Base-by-base conservation (phyloP, 2,113 vertebrate species). In the Chaetorhynchus papuensis region DNA sequence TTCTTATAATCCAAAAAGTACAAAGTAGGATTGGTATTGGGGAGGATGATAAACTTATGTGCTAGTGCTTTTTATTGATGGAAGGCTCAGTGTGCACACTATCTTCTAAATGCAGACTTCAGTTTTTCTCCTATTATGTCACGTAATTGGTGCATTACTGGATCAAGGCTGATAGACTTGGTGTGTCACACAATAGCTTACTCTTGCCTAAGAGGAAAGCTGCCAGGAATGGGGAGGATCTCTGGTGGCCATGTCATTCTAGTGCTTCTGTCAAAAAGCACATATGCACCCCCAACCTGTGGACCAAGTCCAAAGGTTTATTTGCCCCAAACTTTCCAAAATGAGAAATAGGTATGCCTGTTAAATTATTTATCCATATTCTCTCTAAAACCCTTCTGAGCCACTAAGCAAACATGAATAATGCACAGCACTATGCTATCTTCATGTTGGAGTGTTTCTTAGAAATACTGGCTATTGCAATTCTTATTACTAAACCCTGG, bases 391-490 rank as follows among this genome's bases (percentile, higher is more conserved):
- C 60, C 14, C 17, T 56, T 42, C 33, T 2, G 9, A 56, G 21
- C 9, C 71, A 33, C 37, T 31, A 39, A 72, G 23, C 23, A 72
- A 72, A 60, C 30, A 10, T 8, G 3, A 54, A n/a, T 5, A 8
- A 18, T 41, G 39, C 5, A 50, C 27, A 44, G 56, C 0, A 1
- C 35, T 65, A 2, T 22, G 21, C 14, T 61, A 6, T 20, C 37
- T 63, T 56, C 16, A 9, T 0, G 0, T 2, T 47, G 37, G 50
- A n/a, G 12, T 3, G 33, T 52, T 60, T 50, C 47, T 68, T 10
- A 15, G 26, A 53, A 83, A 41, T 39, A 10, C 4, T 39, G 57
- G 7, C 70, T 79, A 16, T 39, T 54, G 30, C 44, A 50, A 3
- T 59, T 59, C 33, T 77, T 63, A 18, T 23, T 47, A 45, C 37